Percentiles rank a stretch among this genome's conserved stretches.
Conservation (phyloP, 2,113 vertebrate genomes). For the Misgurnus mizolepis region DNA sequence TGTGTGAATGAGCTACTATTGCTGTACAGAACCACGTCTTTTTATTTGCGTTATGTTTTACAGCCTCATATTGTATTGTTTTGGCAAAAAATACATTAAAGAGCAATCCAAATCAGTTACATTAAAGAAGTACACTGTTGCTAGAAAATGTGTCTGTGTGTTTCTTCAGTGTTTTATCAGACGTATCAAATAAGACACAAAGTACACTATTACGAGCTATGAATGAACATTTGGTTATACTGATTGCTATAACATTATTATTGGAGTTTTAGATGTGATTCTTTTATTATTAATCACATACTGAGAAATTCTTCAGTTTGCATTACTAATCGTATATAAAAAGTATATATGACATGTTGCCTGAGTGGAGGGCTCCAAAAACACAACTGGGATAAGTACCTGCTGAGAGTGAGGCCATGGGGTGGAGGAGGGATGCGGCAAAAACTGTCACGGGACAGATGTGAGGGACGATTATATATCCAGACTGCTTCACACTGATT, state of each 20-base stretch:
- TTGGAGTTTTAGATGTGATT: background rate
- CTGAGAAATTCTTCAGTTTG: too few species aligned
- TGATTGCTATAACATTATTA: background rate
- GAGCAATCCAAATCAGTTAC: slow-evolving; percentile 77
- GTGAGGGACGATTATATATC: too few species aligned
- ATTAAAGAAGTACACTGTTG: slow-evolving; percentile 72
- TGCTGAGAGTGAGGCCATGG: too few species aligned
- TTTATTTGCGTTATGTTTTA: slow-evolving; percentile 86
- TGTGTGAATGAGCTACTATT: slow-evolving; percentile 81
- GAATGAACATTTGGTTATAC: background rate
- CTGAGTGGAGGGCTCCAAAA: too few species aligned
- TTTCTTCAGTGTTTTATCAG: background rate
- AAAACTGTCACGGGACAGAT: too few species aligned
- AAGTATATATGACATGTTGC: too few species aligned
- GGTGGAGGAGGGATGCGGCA: too few species aligned
- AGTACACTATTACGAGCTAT: too few species aligned
- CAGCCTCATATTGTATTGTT: slow-evolving; percentile 86
- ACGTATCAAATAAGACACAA: background rate
- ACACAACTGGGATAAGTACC: too few species aligned
- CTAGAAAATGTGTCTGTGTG: slow-evolving; percentile 63
- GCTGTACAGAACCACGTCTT: slow-evolving; percentile 82
- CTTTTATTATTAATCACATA: too few species aligned
- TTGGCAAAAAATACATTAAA: slow-evolving; percentile 74
- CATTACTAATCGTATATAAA: too few species aligned
- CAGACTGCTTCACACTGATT: too few species aligned